A percentile compares a stretch with the other conserved stretches of the same genome.
Conservation (phyloP, 2,797 vertebrate genomes). For the Oophaga sylvatica region DNA sequence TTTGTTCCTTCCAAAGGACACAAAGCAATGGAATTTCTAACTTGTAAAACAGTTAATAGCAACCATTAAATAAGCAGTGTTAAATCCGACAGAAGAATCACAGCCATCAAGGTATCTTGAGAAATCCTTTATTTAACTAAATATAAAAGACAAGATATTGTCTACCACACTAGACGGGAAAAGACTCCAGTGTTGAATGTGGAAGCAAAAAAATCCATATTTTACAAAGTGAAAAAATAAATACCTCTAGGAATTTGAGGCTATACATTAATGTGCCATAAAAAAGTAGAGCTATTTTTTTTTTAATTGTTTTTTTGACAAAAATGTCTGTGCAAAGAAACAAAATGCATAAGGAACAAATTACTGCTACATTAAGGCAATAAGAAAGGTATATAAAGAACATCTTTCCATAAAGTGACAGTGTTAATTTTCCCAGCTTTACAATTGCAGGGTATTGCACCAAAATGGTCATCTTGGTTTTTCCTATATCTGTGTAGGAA, state of each 20-base stretch:
- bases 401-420: constrained; percentile 95
- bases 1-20: not conserved
- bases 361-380: constrained; percentile 97
- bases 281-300: constrained; percentile 83
- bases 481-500: constrained; percentile 68
- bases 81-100: not conserved
- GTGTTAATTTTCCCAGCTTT: constrained; percentile 80
- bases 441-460: constrained; percentile 89
- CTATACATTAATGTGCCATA: constrained; percentile 83
- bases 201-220: constrained; percentile 92
- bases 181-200: constrained; percentile 87
- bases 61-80: not conserved
- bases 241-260: constrained; percentile 83
- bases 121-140: constrained; percentile 77
- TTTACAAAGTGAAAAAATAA: constrained; percentile 89
- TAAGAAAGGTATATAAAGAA: constrained; percentile 84
- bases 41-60: constrained; percentile 10
- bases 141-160: constrained; percentile 82
- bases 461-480: constrained; percentile 78
- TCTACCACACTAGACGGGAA: constrained; percentile 83
- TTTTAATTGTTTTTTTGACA: constrained; percentile 79
- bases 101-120: constrained; percentile 6
- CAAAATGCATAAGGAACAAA: constrained; percentile 82
- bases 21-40: not conserved
- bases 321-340: constrained; percentile 90